Percentiles rank a stretch among this genome's conserved stretches.
These are phyloP conservation scores for Diadegma fenestrale DNA, from an alignment of 2,888 invertebrate genomes.

Conservation along the genomic window DNA sequence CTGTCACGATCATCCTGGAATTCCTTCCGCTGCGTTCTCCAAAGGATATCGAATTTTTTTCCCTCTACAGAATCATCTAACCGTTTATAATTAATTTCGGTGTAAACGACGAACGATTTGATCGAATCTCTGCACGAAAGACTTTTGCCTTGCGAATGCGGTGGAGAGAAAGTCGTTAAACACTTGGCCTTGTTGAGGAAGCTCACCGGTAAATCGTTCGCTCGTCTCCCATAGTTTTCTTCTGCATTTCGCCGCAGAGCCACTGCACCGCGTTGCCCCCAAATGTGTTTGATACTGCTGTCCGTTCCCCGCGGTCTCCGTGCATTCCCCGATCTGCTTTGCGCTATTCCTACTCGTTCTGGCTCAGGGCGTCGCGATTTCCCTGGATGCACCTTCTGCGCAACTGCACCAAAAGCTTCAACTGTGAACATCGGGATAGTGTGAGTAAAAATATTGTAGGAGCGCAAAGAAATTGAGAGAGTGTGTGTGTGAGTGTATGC, in stretches of 20 bases:
- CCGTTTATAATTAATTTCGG: neutral
- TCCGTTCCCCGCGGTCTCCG: constrained; percentile 3
- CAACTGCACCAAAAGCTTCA: constrained; percentile 28
- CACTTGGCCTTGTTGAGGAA: constrained; percentile 15
- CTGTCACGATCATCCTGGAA: neutral
- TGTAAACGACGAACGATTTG: neutral
- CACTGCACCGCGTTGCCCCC: constrained; percentile 63
- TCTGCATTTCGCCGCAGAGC: constrained; percentile 68
- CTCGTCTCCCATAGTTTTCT: constrained; percentile 26
- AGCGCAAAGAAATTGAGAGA: too few relatives aligned
- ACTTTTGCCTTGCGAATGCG: neutral
- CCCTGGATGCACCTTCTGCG: constrained; percentile 36
- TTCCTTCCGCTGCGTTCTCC: too few relatives aligned
- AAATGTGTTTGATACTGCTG: constrained; percentile 29
- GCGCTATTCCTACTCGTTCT: constrained; percentile 26
- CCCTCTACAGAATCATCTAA: too few relatives aligned
- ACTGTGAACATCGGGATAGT: neutral
- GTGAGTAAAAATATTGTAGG: neutral
- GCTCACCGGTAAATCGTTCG: constrained; percentile 11
- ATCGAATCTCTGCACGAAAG: constrained; percentile 1
- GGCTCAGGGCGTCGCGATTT: constrained; percentile 31
- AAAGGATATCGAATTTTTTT: too few relatives aligned
- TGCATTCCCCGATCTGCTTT: constrained; percentile 44
- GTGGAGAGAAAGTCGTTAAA: constrained; percentile 31
- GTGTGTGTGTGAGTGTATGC: too few relatives aligned